Evolutionary conservation across 2,888 invertebrate genomes (phyloP).

Genomic region (Tipula lateralis): DNA sequence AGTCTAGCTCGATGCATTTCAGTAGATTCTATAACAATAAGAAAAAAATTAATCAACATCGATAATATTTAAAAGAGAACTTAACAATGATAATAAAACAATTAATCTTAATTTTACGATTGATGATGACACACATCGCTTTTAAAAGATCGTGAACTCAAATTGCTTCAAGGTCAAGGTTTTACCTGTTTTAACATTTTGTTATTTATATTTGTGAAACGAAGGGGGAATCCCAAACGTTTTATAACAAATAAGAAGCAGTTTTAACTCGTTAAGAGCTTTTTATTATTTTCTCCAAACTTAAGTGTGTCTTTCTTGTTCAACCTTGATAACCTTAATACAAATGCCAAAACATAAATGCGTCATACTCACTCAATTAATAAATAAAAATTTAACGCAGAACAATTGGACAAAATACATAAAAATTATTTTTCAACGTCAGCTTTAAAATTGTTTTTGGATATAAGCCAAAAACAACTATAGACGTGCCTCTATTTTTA

Average conservation of each 20-base stretch:
- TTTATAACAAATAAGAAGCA: not conserved
- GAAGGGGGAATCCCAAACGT: not conserved
- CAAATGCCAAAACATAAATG: not conserved
- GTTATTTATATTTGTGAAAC: not conserved
- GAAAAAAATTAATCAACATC: not conserved
- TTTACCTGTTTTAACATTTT: not conserved
- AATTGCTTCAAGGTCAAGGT: not conserved
- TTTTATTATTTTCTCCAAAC: not conserved
- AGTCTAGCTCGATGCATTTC: not conserved
- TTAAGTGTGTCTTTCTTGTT: too few relatives aligned
- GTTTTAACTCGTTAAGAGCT: not conserved
- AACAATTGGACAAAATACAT: not conserved
- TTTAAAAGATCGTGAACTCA: too few relatives aligned
- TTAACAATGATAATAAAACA: too few relatives aligned
- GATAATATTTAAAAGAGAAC: too few relatives aligned
- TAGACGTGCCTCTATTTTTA: constrained; percentile 7
- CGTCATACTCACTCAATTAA: not conserved
- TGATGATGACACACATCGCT: too few relatives aligned
- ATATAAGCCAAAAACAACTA: not conserved
- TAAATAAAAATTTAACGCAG: not conserved
- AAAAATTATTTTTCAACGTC: not conserved
- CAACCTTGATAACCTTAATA: not conserved
- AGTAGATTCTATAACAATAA: not conserved
- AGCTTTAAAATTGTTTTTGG: not conserved
- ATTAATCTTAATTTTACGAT: too few relatives aligned